Conservation (phyloP, 2,888 invertebrate species). For the Troides oblongomaculatus region DNA sequence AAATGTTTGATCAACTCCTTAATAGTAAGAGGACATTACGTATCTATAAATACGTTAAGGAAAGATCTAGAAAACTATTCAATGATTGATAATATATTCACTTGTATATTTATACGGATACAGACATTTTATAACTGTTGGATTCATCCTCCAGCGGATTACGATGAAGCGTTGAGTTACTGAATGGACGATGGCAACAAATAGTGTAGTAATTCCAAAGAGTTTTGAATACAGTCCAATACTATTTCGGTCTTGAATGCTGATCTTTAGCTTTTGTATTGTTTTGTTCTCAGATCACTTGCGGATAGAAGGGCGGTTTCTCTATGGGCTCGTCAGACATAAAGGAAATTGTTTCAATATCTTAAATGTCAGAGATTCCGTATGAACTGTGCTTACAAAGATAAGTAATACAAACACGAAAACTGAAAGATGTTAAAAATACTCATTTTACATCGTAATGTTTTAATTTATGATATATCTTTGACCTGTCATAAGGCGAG, state of each 20-base stretch:
- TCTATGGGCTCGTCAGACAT: constrained; percentile 35
- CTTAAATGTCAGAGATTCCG: constrained; percentile 19
- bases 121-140: constrained; percentile 65
- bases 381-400: too few species aligned
- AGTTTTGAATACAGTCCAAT: constrained; percentile 79
- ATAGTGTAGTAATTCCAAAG: constrained; percentile 76
- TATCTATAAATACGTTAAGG: too few species aligned
- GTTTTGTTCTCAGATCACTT: constrained; percentile 58
- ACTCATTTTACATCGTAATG: too few species aligned
- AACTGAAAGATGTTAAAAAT: too few species aligned
- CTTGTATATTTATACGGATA: constrained; percentile 33
- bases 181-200: constrained; percentile 74
- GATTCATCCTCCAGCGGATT: constrained; percentile 67
- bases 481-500: too few species aligned
- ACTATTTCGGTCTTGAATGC: constrained; percentile 73
- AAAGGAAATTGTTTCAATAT: constrained; percentile 38
- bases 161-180: constrained; percentile 68
- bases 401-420: too few species aligned
- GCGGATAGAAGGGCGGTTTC: constrained; percentile 51
- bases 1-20: too few species aligned
- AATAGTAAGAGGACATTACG: too few species aligned
- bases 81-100: too few species aligned
- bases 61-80: too few species aligned
- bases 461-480: too few species aligned
- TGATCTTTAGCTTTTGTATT: constrained; percentile 70